Evolutionary conservation across 1,140 invertebrate species (phyloP).

Genomic region (Pseudomyrmex dendroicus): DNA sequence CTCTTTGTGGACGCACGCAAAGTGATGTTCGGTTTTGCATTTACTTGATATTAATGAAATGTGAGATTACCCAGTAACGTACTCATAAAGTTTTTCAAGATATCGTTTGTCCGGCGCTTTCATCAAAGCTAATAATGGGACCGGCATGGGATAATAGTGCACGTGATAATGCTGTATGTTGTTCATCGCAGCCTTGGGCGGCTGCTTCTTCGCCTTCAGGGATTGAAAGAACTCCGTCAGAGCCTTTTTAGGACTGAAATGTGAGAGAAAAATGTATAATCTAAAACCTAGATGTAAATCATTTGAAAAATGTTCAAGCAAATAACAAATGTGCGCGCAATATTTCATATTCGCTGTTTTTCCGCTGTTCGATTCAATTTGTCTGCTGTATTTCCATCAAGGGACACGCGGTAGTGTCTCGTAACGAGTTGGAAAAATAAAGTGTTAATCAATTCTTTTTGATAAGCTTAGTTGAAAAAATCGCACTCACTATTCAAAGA

Average conservation of each 20-base stretch:
- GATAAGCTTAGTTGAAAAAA: not conserved
- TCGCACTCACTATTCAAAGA: slow-evolving; percentile 60
- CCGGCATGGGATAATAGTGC: slow-evolving; percentile 60
- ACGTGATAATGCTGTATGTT: slow-evolving; percentile 54
- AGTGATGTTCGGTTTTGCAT: no score
- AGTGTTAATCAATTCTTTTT: not conserved
- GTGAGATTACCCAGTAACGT: not conserved
- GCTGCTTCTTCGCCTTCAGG: slow-evolving; percentile 25
- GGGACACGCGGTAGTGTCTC: no score
- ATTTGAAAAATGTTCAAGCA: no score
- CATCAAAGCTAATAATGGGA: not conserved
- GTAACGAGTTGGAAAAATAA: no score
- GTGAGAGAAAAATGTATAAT: slow-evolving; percentile 1
- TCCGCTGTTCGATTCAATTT: no score
- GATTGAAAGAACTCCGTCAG: slow-evolving; percentile 54
- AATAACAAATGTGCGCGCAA: no score
- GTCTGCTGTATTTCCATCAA: no score
- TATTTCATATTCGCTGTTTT: no score
- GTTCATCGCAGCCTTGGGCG: not conserved
- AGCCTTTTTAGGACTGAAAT: slow-evolving; percentile 61
- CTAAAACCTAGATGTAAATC: no score
- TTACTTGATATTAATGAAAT: not conserved
- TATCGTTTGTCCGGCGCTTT: slow-evolving; percentile 54
- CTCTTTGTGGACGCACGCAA: no score
- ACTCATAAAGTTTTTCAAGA: slow-evolving; percentile 54